Evolutionary conservation across 2,797 vertebrate species (phyloP), one percentile per base, ranked within the genome.

Genomic region (Dryobates pubescens): DNA sequence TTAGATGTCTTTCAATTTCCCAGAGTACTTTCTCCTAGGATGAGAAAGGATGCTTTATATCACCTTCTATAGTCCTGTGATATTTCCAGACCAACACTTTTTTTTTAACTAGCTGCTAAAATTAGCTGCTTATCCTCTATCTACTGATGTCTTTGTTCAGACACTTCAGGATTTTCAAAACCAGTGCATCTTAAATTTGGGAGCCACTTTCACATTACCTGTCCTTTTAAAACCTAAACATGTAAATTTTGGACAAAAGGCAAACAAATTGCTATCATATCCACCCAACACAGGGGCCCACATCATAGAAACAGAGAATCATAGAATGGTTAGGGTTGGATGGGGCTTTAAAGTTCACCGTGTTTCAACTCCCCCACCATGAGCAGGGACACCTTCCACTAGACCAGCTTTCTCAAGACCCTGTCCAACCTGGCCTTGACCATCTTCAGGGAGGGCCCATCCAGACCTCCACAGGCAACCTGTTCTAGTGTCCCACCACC

Each of bases 1-100:
- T 92, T 89, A 92, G 75, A 76, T 75, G 84, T 94, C 86, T 90
- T 94, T 78, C 89, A 64, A 86, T 91, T 92, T 95, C 64, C 74
- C 41, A 68, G 62, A 90, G 82, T 86, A 86, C 70, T 69, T 83
- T 87, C 32, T 79, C 41, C 76, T 16, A 4, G 27, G 30, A 77
- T 32, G 67, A 86, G 73, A 87, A 90, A 81, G 20, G 43, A 93
- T 59, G 51, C 5, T 13, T 73, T 76, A 41, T 27, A 43, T 79
- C 67, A 80, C 70, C 26, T 70, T 90, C 63, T 73, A 16, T 24
- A 57, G 43, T 83, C 38, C 79, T 74, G 27, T 23, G 51, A 6
- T 77, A 59, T 84, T 87, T 92, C 51, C 63, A 65, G 68, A 70
- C 11, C 17, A 57, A 64, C 24, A 29, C 6, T 56, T 78, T n/a